These are phyloP conservation scores for Psittacula derbiana DNA, from an alignment of 2,797 vertebrate genomes.

Conservation along the genomic window DNA sequence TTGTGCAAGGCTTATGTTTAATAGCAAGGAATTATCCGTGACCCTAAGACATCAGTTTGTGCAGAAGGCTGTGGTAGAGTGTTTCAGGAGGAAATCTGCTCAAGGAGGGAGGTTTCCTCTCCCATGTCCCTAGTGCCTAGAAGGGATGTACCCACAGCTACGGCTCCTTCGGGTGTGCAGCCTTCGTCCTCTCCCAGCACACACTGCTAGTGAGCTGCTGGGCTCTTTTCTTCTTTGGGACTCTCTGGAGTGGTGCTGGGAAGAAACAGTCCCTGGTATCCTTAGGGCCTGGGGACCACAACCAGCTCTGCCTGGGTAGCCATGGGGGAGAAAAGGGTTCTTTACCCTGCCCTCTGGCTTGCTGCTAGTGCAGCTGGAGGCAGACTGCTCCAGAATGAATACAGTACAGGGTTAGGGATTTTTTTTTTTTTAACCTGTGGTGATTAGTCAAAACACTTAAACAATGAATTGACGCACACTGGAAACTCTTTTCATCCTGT, in stretches of 20 bases:
- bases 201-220: not conserved
- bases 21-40: not conserved
- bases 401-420: not conserved
- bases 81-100: not conserved
- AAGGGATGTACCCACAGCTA: not conserved
- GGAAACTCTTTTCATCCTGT: constrained; percentile 71
- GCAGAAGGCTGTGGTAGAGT: not conserved
- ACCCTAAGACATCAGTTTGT: not conserved
- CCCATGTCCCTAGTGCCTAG: not conserved
- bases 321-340: not conserved
- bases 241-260: not conserved
- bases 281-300: not conserved
- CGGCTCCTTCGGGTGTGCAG: not conserved
- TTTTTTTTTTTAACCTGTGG: constrained; percentile 42
- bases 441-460: constrained; percentile 70
- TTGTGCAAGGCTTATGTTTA: not conserved
- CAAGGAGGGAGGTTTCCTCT: constrained; percentile 23
- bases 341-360: not conserved
- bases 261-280: not conserved
- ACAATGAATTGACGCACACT: constrained; percentile 71
- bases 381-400: not conserved
- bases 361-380: constrained; percentile 12
- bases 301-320: not conserved
- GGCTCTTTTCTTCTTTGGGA: not conserved
- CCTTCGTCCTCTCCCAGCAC: not conserved